A percentile compares a stretch with the other conserved stretches of the same genome.
phyloP scores from a whole-genome alignment of 2,113 vertebrate genomes.

The Chamaea fasciata region DNA sequence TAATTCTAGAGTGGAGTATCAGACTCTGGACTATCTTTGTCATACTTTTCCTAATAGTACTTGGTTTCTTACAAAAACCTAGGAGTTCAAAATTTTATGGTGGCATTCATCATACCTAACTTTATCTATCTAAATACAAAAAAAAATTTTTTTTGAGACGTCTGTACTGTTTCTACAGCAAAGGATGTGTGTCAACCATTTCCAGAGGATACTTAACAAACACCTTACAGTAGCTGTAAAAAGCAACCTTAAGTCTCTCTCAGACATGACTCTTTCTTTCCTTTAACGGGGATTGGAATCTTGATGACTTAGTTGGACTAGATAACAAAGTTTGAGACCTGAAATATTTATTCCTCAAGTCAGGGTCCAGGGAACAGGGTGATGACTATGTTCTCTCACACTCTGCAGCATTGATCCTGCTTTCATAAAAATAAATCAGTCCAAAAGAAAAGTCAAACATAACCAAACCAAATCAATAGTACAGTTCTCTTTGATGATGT shows the following conservation, averaged over 20 bases:
- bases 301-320: background rate
- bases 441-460: background rate
- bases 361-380: fast-evolving
- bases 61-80: background rate
- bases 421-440: background rate
- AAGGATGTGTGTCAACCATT: background rate
- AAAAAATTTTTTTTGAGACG: background rate
- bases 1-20: background rate
- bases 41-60: background rate
- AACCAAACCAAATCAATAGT: background rate
- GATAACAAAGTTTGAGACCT: background rate
- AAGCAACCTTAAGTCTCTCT: background rate
- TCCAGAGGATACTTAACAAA: background rate
- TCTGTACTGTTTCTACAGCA: background rate
- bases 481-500: background rate
- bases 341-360: background rate
- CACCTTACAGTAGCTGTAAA: fast-evolving
- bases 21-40: background rate
- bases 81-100: background rate
- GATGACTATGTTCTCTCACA: background rate
- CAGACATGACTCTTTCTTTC: background rate
- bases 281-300: background rate
- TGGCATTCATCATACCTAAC: background rate
- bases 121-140: background rate
- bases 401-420: background rate